Base-by-base conservation (phyloP, 2,888 invertebrate species). In the Pseudococcus viburni region DNA sequence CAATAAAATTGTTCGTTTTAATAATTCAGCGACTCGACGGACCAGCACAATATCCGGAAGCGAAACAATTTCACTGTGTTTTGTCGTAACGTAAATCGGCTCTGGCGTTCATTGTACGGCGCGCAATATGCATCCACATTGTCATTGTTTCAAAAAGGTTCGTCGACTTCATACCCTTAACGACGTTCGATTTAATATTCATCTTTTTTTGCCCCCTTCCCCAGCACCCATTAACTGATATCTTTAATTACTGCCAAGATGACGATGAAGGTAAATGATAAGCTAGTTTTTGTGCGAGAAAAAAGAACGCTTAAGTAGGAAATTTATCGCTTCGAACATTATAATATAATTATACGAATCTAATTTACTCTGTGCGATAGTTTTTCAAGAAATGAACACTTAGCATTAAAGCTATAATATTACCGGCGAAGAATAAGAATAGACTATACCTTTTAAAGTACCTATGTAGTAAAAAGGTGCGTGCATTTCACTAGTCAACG, bases 21-120 rank as follows among this genome's bases (percentile, higher is more conserved):
- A 55, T 55, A 55, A 55, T 55, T 55, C 55, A 55, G n/a, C 55
- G 55, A 55, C 55, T 55, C 55, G 55, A 55, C 55, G n/a, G 55
- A 55, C 55, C 55, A 55, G 55, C 55, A 55, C 55, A 33, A 73
- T 73, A 73, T 73, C 73, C 73, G 73, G 73, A 73, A 73, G 73
- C 73, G 73, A 73, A 73, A 73, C 73, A 73, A 73, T 73, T 22
- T 73, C 15, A 22, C 55, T 1, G 26, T 73, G 73, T 22, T 73
- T 73, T 73, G 73, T 73, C 73, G 73, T 15, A 42, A 9, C 42
- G 73, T 73, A 73, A 73, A 73, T 73, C 73, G 55, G n/a, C 55
- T 33, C 73, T 55, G n/a, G 33, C 26, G 33, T 73, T 73, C 33
- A 73, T 73, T 26, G 26, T 33, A 73, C 73, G 73, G 26, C 73